Base-by-base conservation (phyloP, 2,113 vertebrate genomes). In the Microcebus griseorufus region DNA sequence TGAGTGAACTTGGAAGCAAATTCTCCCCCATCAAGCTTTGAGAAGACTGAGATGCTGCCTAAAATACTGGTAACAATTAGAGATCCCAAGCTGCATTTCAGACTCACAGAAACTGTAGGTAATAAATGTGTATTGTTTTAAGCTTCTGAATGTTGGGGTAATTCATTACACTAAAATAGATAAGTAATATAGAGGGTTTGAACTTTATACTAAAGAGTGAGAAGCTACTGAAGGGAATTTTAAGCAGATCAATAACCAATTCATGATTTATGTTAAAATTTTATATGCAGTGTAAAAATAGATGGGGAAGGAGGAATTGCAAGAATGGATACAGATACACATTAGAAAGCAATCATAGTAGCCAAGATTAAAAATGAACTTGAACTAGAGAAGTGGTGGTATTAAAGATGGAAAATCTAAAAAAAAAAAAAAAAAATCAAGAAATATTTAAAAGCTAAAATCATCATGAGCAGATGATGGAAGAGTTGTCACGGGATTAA, bases 1-100 rank as follows among this genome's bases (percentile, higher is more conserved):
- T 14, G 2, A 29, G 0, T n/a, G 39, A 37, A 76, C 3, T 76
- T 20, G 25, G 29, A 58, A 82, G 16, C 3, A 34, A 51, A 12
- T 4, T 16, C 16, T 9, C 1, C 25, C 6, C 18, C 8, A 2
- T n/a, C 2, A 5, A 1, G 13, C 18, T 6, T 62, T 23, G 11
- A 22, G 14, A 79, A 27, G 17, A 14, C 5, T 8, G 1, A 9
- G 20, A 39, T 32, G 3, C 45, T n/a, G 29, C 1, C 16, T 45
- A 37, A 37, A 25, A 29, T 3, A 11, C 0, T 34, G 32, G 32
- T 2, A 16, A 9, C 29, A 84, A 6, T 9, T 16, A 22, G 3
- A 32, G 10, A 60, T 10, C 32, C 53, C 17, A 5, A 93, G 32
- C 64, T 14, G 64, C 6, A 37, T n/a, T 42, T 53, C 29, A 10